phyloP scores from a whole-genome alignment of 1,140 invertebrate species.

The Caenorhabditis elegans region WBcel235 BX284605.5:5493501-5494000 shows the following conservation, averaged over 20 bases:
- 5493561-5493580: neutral
- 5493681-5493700: neutral
- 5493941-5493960: neutral
- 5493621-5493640: slow-evolving; percentile 11
- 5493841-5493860: neutral
- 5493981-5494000: too few relatives aligned
- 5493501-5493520: slow-evolving; percentile 36
- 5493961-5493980: neutral
- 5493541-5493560: slow-evolving; percentile 16
- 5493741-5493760: neutral
- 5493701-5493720: neutral
- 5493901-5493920: neutral
- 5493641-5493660: neutral
- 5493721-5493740: neutral
- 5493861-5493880: neutral
- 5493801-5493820: neutral
- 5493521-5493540: slow-evolving; percentile 32
- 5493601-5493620: neutral
- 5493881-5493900: neutral
- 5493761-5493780: neutral
- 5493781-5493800: neutral
- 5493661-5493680: neutral
- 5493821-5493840: neutral
- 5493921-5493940: neutral
- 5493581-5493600: neutral